A percentile compares a stretch with the other conserved stretches of the same genome.
Conservation (phyloP, 2,888 invertebrate genomes). For the Notodromas monacha region DNA sequence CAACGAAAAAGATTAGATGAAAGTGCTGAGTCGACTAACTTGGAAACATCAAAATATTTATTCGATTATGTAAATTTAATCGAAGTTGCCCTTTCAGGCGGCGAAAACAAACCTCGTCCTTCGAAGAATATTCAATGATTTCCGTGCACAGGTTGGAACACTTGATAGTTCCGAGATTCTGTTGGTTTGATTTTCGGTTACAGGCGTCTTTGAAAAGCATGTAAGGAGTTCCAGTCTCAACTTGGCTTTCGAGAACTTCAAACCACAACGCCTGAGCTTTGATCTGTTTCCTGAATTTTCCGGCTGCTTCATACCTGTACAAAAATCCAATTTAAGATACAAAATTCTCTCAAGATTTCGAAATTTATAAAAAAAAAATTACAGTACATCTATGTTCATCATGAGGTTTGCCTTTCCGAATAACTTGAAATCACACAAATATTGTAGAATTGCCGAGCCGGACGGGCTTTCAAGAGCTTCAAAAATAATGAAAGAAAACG, state of each 20-base stretch:
- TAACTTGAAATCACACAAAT: no score
- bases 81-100: not conserved
- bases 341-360: no score
- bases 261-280: conserved; percentile 68
- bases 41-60: conserved; percentile 2
- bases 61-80: conserved; percentile 6
- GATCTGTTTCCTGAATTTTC: conserved; percentile 26
- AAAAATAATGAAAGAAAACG: no score
- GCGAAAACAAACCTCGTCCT: conserved; percentile 32
- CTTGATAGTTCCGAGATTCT: conserved; percentile 90
- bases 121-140: conserved; percentile 68
- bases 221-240: conserved; percentile 91
- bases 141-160: conserved; percentile 94
- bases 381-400: no score
- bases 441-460: no score
- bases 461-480: no score
- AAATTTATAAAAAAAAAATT: conserved; percentile 9
- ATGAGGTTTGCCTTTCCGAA: no score
- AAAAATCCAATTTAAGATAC: not conserved
- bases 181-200: conserved; percentile 84
- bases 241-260: conserved; percentile 69
- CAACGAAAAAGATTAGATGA: no score
- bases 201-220: conserved; percentile 90
- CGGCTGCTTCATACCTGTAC: conserved; percentile 44
- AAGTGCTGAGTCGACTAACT: no score